Evolutionary conservation across 2,888 invertebrate genomes (phyloP), one percentile per base, ranked within the genome.

Genomic region (Diplazon laetatorius): DNA sequence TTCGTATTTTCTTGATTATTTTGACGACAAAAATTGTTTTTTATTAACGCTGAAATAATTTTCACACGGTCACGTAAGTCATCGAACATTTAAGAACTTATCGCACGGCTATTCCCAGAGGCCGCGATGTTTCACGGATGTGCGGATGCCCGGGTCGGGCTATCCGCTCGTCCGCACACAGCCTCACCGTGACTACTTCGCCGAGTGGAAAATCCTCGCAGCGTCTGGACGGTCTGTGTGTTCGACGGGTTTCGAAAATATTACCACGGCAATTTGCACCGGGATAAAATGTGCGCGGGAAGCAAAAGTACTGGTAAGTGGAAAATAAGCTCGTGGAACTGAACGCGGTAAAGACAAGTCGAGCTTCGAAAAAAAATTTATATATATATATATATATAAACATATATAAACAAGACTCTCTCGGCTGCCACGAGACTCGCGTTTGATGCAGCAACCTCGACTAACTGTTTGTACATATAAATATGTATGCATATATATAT

Each of bases 251-350:
- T 69, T 37, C 6, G n/a, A 46, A 42, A 46, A 57, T 35, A 57
- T 69, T 57, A 48, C 44, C 35, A 59, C 46, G 35, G 44, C 69
- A 14, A 68, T 68, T 44, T 68, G 44, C 14, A 9, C 62, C 20
- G 30, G 37, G 30, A 30, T 63, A 39, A 65, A n/a, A 50, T 37
- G 50, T 48, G 12, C 30, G 39, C 65, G 39, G 22, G 50, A n/a
- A 22, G 50, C 22, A 35, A 35, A 57, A 57, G 55, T 57, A 57
- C 16, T 37, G 35, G 2, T 16, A 9, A 57, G 35, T 37, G 12
- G 6, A 16, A 2, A 30, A 25, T 10, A 25, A 57, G 8, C 55
- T 14, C 12, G 6, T 35, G 9, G 35, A 8, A 8, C 0, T 35
- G 35, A 16, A 2, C 14, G 35, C 1, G 4, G n/a, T 25, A 35